Base-by-base conservation (phyloP, 2,797 vertebrate genomes). In the Acanthornis magna region DNA sequence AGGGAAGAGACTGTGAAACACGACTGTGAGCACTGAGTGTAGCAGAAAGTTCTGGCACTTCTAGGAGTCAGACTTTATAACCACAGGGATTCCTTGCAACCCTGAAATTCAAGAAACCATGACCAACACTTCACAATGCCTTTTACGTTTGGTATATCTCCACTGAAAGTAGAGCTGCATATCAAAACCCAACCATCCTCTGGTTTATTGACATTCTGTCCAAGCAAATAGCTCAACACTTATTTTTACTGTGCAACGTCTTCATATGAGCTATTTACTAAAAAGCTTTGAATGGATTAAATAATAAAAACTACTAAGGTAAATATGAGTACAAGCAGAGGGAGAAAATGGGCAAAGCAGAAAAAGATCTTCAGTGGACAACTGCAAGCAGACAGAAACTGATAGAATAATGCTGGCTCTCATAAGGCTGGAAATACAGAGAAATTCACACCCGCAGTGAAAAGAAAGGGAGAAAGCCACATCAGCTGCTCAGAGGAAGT, bases 221-320 rank as follows among this genome's bases (percentile, higher is more conserved):
- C 66, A 73, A 76, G 63, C 40, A 90, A 88, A 87, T 1, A 88
- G 67, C 0, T 0, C 47, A 76, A 55, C 45, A 38, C 55, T 84
- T 93, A 73, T 51, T 95, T 91, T 66, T 73, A 75, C 51, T 13
- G 32, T 53, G 66, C 40, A 51, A 78, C 25, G 4, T 84, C 82
- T 95, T 93, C 57, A 77, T 79, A 55, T 23, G 29, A 91, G 66
- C 43, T 82, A 62, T 78, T 94, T 81, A 82, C 55, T 91, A 72
- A 81, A 95, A 79, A 53, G 29, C 62, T 96, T 94, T 53, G 74
- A 81, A 94, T 88, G 47, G 89, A 84, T 91, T 90, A 91, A 88
- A 93, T 73, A 88, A 91, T 95, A 96, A 95, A 96, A 95, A 82
- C 43, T 11, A 71, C 70, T 70, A 57, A 62, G 29, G 47, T 93